Evolutionary conservation across 2,113 vertebrate genomes (phyloP).

Genomic region (Nannobrachium achirus): DNA sequence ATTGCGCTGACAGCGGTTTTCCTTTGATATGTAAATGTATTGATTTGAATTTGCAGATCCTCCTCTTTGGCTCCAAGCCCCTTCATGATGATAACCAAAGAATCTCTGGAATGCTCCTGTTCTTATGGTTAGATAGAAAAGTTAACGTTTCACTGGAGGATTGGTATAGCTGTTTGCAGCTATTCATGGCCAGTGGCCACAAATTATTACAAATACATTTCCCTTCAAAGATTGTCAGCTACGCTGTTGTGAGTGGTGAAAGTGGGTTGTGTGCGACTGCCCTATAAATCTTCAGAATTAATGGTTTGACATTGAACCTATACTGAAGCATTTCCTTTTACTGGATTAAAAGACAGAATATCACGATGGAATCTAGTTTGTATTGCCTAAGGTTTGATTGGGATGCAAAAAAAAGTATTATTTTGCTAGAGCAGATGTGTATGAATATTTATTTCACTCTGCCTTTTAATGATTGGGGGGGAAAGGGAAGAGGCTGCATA

Average conservation of each 20-base stretch:
- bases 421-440: slow-evolving; percentile 19
- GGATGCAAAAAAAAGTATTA: not conserved
- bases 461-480: slow-evolving; percentile 10
- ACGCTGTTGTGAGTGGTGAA: slow-evolving; percentile 36
- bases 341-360: slow-evolving; percentile 30
- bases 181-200: slow-evolving; percentile 10
- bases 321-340: slow-evolving; percentile 52
- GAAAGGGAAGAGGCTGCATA: not conserved
- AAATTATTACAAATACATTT: slow-evolving; percentile 54
- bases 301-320: slow-evolving; percentile 65
- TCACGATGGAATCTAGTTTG: slow-evolving; percentile 1
- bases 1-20: slow-evolving; percentile 60
- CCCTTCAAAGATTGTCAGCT: slow-evolving; percentile 46
- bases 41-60: slow-evolving; percentile 50
- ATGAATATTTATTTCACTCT: slow-evolving; percentile 15
- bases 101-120: slow-evolving; percentile 65
- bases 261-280: slow-evolving; percentile 32
- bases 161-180: slow-evolving; percentile 6
- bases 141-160: slow-evolving; percentile 38
- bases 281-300: slow-evolving; percentile 38
- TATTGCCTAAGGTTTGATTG: not conserved
- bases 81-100: slow-evolving; percentile 46
- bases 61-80: slow-evolving; percentile 47
- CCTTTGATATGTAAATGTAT: slow-evolving; percentile 78
- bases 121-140: slow-evolving; percentile 41